Conservation (phyloP, 1,140 invertebrate species). For the Drosophila rhopaloa region DNA sequence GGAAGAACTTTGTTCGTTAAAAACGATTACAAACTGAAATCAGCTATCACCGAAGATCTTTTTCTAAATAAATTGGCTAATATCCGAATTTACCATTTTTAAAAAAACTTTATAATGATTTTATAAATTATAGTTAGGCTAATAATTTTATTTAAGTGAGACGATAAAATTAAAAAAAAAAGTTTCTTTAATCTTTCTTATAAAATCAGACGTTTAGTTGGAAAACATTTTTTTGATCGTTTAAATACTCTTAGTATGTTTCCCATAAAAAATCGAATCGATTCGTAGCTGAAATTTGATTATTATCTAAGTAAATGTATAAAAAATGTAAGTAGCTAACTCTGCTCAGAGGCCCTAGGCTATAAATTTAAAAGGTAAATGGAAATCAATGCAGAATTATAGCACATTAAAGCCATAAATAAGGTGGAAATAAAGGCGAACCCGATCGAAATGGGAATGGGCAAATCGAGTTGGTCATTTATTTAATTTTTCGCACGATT, state of each 20-base stretch:
- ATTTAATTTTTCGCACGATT: conserved; percentile 82
- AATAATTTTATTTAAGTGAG: too few species aligned
- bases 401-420: conserved; percentile 70
- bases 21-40: too few species aligned
- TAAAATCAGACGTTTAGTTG: too few species aligned
- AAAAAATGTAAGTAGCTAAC: conserved; percentile 15
- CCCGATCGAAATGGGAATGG: conserved; percentile 27
- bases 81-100: too few species aligned
- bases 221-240: too few species aligned
- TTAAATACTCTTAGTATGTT: background rate
- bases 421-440: conserved; percentile 39
- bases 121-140: too few species aligned
- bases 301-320: background rate
- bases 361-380: conserved; percentile 46
- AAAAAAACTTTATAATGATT: too few species aligned
- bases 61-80: too few species aligned
- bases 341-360: background rate
- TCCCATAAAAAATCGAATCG: background rate
- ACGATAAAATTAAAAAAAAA: too few species aligned
- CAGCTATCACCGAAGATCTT: too few species aligned
- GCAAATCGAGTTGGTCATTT: conserved; percentile 64
- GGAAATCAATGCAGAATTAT: conserved; percentile 78
- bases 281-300: background rate
- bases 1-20: too few species aligned
- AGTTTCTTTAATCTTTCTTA: too few species aligned